phyloP scores from a whole-genome alignment of 2,888 invertebrate genomes.

The Tromatobia lineatoria region DNA sequence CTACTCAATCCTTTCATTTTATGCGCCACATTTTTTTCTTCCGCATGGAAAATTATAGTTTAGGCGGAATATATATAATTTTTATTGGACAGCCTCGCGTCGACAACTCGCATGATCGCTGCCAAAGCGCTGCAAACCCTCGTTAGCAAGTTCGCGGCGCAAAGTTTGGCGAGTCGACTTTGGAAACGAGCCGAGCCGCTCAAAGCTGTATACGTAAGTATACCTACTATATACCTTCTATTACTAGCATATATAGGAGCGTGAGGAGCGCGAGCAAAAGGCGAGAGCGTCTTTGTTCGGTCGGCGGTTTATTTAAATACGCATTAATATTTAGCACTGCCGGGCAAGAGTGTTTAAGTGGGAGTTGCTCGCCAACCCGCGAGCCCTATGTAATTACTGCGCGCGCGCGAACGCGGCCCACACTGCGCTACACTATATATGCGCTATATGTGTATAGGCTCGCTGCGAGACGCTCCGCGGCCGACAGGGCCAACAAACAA shows the following conservation, averaged over 20 bases:
- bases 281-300: conserved; percentile 74
- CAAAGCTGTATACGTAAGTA: conserved; percentile 27
- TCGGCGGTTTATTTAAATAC: conserved; percentile 81
- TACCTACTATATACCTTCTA: conserved; percentile 43
- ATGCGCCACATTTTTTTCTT: conserved; percentile 21
- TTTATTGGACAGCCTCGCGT: neutral
- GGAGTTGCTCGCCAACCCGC: conserved; percentile 79
- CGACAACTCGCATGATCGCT: conserved; percentile 34
- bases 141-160: conserved; percentile 73
- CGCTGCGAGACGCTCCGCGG: conserved; percentile 30
- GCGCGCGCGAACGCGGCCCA: conserved; percentile 73
- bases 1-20: conserved; percentile 34
- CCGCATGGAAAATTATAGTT: conserved; percentile 20
- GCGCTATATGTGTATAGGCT: neutral
- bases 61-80: neutral
- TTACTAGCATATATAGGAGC: conserved; percentile 22
- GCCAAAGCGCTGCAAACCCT: conserved; percentile 69
- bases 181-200: conserved; percentile 35
- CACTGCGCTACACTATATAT: conserved; percentile 67
- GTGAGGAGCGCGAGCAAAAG: conserved; percentile 42
- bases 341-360: conserved; percentile 80
- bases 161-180: conserved; percentile 52
- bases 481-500: conserved; percentile 44
- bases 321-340: conserved; percentile 83
- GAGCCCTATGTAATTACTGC: conserved; percentile 81